A percentile compares a stretch with the other conserved stretches of the same genome.
Conservation (phyloP, 2,888 invertebrate genomes). For the Caenorhabditis sp. region DNA sequence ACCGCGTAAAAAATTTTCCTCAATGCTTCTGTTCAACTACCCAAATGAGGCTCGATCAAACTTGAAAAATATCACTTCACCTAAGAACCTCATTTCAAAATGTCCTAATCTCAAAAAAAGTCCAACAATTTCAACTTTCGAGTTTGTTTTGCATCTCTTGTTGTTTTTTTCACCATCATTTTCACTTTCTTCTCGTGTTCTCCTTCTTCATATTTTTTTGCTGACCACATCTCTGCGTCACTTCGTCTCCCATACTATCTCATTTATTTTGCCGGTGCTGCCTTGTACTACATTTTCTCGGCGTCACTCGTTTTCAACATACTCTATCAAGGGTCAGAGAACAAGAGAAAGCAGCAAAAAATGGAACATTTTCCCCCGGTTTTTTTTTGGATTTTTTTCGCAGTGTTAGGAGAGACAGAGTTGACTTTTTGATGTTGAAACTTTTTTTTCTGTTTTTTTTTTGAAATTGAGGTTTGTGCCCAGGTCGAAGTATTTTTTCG, state of each 20-base stretch:
- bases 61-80: no score
- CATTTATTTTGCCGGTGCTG: slow-evolving; percentile 20
- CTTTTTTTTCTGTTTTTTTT: neutral
- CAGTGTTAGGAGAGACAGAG: neutral
- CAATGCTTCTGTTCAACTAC: no score
- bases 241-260: slow-evolving; percentile 14
- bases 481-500: no score
- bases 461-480: neutral
- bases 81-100: no score
- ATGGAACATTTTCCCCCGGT: neutral
- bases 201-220: neutral
- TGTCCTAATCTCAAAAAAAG: no score
- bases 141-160: neutral
- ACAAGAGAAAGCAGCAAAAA: slow-evolving; percentile 1
- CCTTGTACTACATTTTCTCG: slow-evolving; percentile 34
- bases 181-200: neutral
- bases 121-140: no score
- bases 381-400: neutral
- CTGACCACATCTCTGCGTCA: slow-evolving; percentile 9
- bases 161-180: slow-evolving; percentile 1
- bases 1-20: no score
- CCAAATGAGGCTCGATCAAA: no score
- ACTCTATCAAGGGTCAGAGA: neutral
- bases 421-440: neutral
- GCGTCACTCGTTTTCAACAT: slow-evolving; percentile 8